Percentiles rank a stretch among this genome's conserved stretches.
phyloP scores from a whole-genome alignment of 1,140 invertebrate species.

The Drosophila asahinai region DNA sequence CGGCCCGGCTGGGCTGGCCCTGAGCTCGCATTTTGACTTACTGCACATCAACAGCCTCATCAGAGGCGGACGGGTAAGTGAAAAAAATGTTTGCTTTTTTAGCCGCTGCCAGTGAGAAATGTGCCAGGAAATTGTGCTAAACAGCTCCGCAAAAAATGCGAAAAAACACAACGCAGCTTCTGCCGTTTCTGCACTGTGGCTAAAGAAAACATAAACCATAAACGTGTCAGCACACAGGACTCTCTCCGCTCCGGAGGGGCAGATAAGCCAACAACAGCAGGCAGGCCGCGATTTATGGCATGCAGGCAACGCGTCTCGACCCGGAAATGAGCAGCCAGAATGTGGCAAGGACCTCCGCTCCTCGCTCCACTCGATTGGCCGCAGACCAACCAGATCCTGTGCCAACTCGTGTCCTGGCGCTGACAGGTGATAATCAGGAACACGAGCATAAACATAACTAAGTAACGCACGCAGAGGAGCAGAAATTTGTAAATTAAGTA shows the following conservation, averaged over 20 bases:
- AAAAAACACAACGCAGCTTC: constrained; percentile 36
- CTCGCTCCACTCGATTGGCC: constrained; percentile 38
- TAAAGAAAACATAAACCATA: constrained; percentile 65
- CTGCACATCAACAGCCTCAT: constrained; percentile 68
- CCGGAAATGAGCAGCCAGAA: constrained; percentile 71
- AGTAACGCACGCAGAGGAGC: constrained; percentile 18
- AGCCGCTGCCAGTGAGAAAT: constrained; percentile 61
- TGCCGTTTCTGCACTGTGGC: constrained; percentile 36
- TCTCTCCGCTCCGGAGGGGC: neutral
- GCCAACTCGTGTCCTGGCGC: constrained; percentile 30
- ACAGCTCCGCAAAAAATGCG: constrained; percentile 58
- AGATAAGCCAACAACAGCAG: constrained; percentile 69
- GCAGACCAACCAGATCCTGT: constrained; percentile 23
- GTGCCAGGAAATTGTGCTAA: constrained; percentile 76
- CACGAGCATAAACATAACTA: constrained; percentile 32
- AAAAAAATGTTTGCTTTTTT: constrained; percentile 68
- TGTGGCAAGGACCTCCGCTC: constrained; percentile 26
- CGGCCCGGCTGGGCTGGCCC: neutral
- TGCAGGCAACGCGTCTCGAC: constrained; percentile 60
- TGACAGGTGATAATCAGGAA: constrained; percentile 75
- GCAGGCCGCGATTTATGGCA: constrained; percentile 69
- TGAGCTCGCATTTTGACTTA: constrained; percentile 70
- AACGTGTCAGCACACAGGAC: constrained; percentile 36
- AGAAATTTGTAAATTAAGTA: constrained; percentile 16
- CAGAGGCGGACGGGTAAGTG: constrained; percentile 63